A percentile compares a stretch with the other conserved stretches of the same genome.
These are phyloP conservation scores for Rhinogobio ventralis DNA, from an alignment of 2,797 vertebrate genomes.

Conservation along the genomic window DNA sequence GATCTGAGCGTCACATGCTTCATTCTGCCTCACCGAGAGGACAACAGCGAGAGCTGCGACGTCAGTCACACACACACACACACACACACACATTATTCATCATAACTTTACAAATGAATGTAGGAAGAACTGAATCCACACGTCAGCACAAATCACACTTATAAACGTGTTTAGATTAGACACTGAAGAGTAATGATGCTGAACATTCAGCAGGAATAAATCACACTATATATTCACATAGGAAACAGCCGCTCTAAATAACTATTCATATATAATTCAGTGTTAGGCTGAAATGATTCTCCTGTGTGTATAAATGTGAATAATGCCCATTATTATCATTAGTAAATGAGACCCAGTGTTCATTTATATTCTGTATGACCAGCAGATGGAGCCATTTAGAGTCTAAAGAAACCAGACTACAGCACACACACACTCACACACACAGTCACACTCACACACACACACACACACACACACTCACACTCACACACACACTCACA, in stretches of 20 bases:
- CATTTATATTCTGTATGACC: background rate
- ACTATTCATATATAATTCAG: background rate
- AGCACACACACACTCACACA: background rate
- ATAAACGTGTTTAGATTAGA: too few species aligned
- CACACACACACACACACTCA: background rate
- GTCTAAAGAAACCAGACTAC: background rate
- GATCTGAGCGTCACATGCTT: conserved; percentile 83
- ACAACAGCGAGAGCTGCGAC: conserved; percentile 90
- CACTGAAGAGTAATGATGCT: too few species aligned
- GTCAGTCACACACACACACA: conserved; percentile 73
- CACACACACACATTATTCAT: background rate
- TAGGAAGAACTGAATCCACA: too few species aligned
- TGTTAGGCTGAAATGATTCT: background rate
- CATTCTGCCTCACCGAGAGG: conserved; percentile 85
- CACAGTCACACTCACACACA: background rate
- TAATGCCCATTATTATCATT: background rate
- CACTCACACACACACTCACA: too few species aligned
- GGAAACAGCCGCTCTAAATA: background rate
- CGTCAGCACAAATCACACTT: too few species aligned
- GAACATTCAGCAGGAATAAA: too few species aligned
- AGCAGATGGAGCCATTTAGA: conserved; percentile 2
- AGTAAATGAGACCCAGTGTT: background rate
- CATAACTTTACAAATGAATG: too few species aligned
- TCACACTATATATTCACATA: background rate
- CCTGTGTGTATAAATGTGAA: background rate